Evolutionary conservation across 1,140 invertebrate species (phyloP).

Genomic region (Cherax quadricarinatus): DNA sequence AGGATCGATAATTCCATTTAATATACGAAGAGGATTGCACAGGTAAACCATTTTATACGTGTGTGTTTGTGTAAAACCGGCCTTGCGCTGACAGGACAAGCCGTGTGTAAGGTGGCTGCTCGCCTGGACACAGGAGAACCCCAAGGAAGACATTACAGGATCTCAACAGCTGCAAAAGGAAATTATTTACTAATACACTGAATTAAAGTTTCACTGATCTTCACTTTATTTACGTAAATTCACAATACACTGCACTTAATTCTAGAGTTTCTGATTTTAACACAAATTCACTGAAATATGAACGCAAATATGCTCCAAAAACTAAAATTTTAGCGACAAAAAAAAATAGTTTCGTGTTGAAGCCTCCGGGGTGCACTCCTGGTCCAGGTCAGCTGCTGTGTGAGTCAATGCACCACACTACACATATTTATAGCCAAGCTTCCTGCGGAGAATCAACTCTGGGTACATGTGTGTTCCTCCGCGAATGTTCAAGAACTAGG

Average conservation of each 20-base stretch:
- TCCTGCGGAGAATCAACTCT: not conserved
- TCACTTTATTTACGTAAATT: constrained; percentile 7
- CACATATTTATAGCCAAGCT: not conserved
- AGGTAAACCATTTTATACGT: not conserved
- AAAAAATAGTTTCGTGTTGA: not conserved
- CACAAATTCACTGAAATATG: not conserved
- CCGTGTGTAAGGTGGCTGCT: not conserved
- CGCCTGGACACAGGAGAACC: constrained; percentile 1
- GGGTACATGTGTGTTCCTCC: not conserved
- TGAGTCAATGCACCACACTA: too few relatives aligned
- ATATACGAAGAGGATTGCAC: not conserved
- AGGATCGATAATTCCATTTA: not conserved
- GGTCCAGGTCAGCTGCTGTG: not conserved
- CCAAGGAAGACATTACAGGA: not conserved
- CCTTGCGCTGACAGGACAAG: not conserved
- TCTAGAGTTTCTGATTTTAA: not conserved
- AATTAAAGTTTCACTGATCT: not conserved
- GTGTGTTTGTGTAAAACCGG: not conserved
- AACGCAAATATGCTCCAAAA: not conserved
- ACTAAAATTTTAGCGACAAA: not conserved
- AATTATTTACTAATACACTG: constrained; percentile 10
- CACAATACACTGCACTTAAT: constrained; percentile 12
- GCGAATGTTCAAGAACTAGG: not conserved
- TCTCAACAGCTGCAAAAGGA: not conserved
- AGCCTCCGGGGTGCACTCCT: not conserved